These are phyloP conservation scores for Mycalesis mineus DNA, from an alignment of 2,888 invertebrate genomes.

Conservation along the genomic window DNA sequence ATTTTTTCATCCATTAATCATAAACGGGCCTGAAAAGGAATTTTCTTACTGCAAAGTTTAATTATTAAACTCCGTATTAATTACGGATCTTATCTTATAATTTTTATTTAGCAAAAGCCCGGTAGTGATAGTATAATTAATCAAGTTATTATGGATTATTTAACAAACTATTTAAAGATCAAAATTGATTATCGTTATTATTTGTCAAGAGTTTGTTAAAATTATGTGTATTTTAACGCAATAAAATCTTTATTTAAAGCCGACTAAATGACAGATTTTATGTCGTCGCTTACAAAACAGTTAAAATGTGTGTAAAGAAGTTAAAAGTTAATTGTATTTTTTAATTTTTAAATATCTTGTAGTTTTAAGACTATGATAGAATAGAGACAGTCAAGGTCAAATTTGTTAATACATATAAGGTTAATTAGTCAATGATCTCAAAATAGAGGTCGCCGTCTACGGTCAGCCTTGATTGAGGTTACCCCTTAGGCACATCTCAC, in stretches of 20 bases:
- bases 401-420: slow-evolving; percentile 1
- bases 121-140: neutral
- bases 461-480: neutral
- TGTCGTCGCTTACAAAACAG: no score
- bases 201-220: no score
- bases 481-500: no score
- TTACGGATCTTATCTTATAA: neutral
- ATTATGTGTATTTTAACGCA: no score
- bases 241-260: no score
- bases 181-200: no score
- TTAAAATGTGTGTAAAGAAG: no score
- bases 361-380: no score
- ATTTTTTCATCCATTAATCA: neutral
- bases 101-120: neutral
- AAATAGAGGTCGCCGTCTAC: neutral
- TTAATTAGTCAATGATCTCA: slow-evolving; percentile 2
- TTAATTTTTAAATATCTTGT: no score
- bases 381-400: neutral
- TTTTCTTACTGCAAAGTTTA: neutral
- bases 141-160: neutral
- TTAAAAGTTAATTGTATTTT: no score
- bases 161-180: neutral
- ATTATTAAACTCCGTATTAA: neutral
- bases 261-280: no score
- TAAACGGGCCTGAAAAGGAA: neutral